Conservation (phyloP, 2,113 vertebrate species). For the Anser brachyrhynchus region DNA sequence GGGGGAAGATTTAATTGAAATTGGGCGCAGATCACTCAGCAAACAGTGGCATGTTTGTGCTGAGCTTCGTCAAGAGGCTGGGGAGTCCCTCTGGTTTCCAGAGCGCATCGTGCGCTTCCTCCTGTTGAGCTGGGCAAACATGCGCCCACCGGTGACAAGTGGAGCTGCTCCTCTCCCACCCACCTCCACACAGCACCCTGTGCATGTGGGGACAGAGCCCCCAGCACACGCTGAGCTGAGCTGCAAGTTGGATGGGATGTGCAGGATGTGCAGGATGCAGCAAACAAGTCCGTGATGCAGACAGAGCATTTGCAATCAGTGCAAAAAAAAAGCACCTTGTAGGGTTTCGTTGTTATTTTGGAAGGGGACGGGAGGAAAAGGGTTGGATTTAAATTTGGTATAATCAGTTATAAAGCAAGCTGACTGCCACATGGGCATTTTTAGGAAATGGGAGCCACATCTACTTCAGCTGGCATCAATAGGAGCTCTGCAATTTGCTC, state of each 20-base stretch:
- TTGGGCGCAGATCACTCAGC: accelerated
- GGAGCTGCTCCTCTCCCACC: background rate
- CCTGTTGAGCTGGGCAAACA: background rate
- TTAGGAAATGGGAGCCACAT: background rate
- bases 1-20: background rate
- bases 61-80: background rate
- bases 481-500: background rate
- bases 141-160: background rate
- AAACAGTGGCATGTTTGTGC: background rate
- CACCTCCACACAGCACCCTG: background rate
- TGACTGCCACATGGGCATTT: background rate
- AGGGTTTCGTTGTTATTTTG: background rate
- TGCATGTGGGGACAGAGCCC: background rate
- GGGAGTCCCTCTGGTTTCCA: background rate
- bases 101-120: accelerated
- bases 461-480: background rate
- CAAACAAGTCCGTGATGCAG: background rate
- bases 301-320: background rate
- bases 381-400: background rate
- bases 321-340: background rate
- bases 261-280: background rate
- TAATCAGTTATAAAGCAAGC: background rate
- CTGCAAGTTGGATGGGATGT: too few relatives aligned
- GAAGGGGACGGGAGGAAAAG: background rate
- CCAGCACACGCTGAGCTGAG: background rate